Evolutionary conservation across 2,113 vertebrate genomes (phyloP), one percentile per base, ranked within the genome.

Genomic region (Gnathonemus longibarbis): DNA sequence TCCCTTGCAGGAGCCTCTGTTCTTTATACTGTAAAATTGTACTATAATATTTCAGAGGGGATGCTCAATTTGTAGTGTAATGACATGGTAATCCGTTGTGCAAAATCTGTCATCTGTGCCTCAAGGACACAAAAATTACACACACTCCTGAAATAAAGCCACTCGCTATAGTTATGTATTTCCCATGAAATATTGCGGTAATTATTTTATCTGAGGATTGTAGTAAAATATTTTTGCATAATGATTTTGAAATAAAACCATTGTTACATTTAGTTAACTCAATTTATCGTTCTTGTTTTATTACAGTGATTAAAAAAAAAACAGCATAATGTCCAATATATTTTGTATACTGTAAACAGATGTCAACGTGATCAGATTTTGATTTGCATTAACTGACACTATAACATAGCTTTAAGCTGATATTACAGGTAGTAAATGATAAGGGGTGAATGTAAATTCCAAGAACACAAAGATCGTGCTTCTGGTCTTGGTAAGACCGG

Each of bases 71-170:
- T 62, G 58, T n/a, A 48, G 39, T 24, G 56, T 31, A 88, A 70
- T 48, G 35, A 70, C 58, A 88, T 48, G 42, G 39, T 74, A 70
- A 24, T 48, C 62, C 74, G 21, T 74, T 74, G 74, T 19, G 62
- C 58, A 74, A 49, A 66, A 74, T 88, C 66, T 74, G 58, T 87
- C 50, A 31, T 35, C 85, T 39, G 50, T 56, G 48, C 50, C 50
- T 87, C 17, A 87, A 87, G 27, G 85, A 87, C 85, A 87, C 58
- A 87, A 48, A 53, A 52, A 56, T 53, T 87, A 87, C 85, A 53
- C 9, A 5, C 27, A 3, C 24, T 48, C 24, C 46, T 27, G 48
- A 48, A 86, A 27, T 13, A 50, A 50, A 86, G 45, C 42, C 42
- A 87, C 50, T 21, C 42, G 8, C 19, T 42, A 84, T 10, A 48